Percentiles rank a stretch among this genome's conserved stretches.
phyloP scores from a whole-genome alignment of 2,113 vertebrate genomes.

The Ceyx cyanopectus region DNA sequence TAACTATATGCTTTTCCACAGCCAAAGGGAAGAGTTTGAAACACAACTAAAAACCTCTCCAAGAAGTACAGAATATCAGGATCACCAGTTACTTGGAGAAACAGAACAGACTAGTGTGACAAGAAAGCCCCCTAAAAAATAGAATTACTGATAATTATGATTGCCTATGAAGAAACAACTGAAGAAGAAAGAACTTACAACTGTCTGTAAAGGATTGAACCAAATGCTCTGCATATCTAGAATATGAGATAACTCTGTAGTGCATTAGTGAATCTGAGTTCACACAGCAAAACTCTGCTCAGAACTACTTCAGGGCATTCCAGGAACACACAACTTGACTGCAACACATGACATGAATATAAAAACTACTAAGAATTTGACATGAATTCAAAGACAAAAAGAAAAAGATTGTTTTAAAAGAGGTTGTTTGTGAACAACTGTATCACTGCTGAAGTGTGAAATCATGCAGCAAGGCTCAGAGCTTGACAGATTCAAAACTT shows the following conservation, averaged over 20 bases:
- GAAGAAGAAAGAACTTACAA: not conserved
- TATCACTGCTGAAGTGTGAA: conserved; percentile 44
- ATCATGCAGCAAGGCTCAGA: not conserved
- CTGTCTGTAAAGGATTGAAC: not conserved
- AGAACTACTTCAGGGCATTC: not conserved
- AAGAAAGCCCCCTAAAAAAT: not conserved
- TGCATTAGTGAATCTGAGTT: not conserved
- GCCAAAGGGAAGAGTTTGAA: conserved; percentile 7
- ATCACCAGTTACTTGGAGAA: not conserved
- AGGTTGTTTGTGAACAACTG: not conserved
- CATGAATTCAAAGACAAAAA: not conserved
- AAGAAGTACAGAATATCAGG: not conserved
- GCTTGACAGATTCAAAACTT: conserved; percentile 7
- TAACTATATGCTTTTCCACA: not conserved
- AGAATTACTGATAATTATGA: not conserved
- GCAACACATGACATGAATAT: not conserved
- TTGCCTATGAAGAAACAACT: not conserved
- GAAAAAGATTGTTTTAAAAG: not conserved
- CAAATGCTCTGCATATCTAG: not conserved
- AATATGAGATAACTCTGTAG: not conserved
- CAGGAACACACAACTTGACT: not conserved
- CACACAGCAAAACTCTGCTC: not conserved
- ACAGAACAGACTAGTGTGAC: not conserved
- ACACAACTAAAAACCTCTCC: not conserved
- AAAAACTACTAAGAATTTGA: conserved; percentile 17